Conservation (phyloP, 1,140 invertebrate species). For the Bombus polaris region DNA sequence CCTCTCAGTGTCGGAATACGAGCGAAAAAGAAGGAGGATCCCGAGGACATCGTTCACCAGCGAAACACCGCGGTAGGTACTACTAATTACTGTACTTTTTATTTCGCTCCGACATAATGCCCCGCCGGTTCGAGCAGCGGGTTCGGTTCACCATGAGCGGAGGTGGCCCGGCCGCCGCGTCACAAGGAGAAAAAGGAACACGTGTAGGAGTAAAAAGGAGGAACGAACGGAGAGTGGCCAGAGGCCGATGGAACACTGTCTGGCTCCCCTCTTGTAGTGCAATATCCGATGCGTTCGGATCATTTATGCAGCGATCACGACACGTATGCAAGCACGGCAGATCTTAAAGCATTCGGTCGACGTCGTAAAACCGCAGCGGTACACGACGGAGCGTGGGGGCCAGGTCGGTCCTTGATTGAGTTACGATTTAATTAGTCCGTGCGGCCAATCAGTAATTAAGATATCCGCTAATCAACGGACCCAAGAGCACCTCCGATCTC, state of each 20-base stretch:
- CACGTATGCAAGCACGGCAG: constrained; percentile 40
- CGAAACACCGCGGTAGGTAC: constrained; percentile 63
- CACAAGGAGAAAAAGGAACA: constrained; percentile 28
- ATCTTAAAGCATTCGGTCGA: constrained; percentile 51
- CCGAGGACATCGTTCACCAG: constrained; percentile 47
- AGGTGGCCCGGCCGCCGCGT: neutral
- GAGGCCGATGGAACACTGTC: constrained; percentile 4
- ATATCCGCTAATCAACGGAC: constrained; percentile 79
- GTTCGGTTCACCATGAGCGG: neutral
- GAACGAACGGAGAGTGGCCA: neutral
- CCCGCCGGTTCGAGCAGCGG: constrained; percentile 18
- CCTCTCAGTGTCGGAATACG: neutral
- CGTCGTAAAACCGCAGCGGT: constrained; percentile 64
- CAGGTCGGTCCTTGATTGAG: constrained; percentile 73
- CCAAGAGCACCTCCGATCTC: constrained; percentile 50
- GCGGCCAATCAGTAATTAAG: constrained; percentile 79
- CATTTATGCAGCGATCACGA: constrained; percentile 52
- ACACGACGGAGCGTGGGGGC: constrained; percentile 15
- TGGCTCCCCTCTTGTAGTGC: neutral
- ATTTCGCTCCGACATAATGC: constrained; percentile 62
- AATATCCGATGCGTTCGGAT: constrained; percentile 55
- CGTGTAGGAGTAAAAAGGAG: constrained; percentile 43
- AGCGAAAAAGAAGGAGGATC: constrained; percentile 38
- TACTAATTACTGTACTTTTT: constrained; percentile 65
- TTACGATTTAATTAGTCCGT: constrained; percentile 81